Conservation (phyloP, 2,113 vertebrate genomes). For the Panthera leo region DNA sequence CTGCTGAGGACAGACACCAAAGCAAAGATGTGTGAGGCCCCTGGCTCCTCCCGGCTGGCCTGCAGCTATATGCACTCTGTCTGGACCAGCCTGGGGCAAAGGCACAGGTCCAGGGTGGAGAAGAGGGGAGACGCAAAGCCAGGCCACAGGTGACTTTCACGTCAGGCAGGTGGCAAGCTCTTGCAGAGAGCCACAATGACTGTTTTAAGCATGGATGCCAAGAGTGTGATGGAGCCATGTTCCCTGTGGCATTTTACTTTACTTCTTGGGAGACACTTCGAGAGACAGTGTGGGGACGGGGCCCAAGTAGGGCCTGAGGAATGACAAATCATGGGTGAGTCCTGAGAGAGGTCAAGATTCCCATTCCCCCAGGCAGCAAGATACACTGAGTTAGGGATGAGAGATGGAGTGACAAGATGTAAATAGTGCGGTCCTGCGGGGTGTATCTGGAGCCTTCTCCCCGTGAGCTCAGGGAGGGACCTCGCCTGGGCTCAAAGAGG, state of each 20-base stretch:
- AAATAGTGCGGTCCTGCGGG: conserved; percentile 65
- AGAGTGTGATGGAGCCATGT: neutral
- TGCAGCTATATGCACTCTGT: neutral
- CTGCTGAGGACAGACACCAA: neutral
- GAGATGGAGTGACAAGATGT: conserved; percentile 56
- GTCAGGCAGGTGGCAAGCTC: neutral
- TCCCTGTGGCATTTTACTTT: neutral
- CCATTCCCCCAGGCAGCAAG: conserved; percentile 18
- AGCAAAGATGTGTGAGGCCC: neutral
- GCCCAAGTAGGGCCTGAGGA: neutral
- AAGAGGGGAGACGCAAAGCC: neutral
- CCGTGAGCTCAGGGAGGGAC: conserved; percentile 67
- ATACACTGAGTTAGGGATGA: conserved; percentile 63
- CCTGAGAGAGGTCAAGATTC: conserved; percentile 62
- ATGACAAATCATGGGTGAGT: neutral
- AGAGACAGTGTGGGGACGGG: conserved; percentile 53
- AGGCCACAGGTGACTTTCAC: neutral
- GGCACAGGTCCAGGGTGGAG: rapidly evolving
- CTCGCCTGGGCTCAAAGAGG: neutral
- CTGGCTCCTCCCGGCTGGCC: neutral
- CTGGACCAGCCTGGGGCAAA: neutral
- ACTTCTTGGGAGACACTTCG: neutral
- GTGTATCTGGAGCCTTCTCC: conserved; percentile 65
- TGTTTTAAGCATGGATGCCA: neutral
- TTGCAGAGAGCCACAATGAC: neutral